phyloP scores from a whole-genome alignment of 1,140 invertebrate species.

The Trichonephila clavipes region DNA sequence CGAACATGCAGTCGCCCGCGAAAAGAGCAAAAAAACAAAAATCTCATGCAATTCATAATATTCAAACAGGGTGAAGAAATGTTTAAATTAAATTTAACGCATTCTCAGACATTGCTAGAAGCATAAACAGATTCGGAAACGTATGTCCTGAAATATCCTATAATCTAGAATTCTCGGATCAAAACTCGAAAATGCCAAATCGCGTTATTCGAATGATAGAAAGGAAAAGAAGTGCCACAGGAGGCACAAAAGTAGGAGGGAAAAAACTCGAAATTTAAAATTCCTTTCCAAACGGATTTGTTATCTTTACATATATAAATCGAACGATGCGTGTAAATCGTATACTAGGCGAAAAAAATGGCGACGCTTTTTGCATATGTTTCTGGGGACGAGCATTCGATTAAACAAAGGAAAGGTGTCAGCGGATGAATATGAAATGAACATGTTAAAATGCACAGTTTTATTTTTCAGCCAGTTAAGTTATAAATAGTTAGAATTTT shows the following conservation, averaged over 20 bases:
- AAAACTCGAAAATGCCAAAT: slow-evolving; percentile 57
- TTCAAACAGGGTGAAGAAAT: slow-evolving; percentile 52
- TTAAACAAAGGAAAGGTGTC: neutral
- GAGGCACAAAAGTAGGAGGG: neutral
- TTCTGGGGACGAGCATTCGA: neutral
- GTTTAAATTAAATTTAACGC: slow-evolving; percentile 66
- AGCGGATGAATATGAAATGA: slow-evolving; percentile 20
- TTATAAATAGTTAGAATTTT: no score
- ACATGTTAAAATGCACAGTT: neutral
- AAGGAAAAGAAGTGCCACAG: neutral
- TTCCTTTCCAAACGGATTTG: slow-evolving; percentile 69
- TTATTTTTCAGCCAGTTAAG: neutral
- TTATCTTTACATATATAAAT: slow-evolving; percentile 67
- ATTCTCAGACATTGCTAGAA: slow-evolving; percentile 8
- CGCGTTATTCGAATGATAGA: slow-evolving; percentile 60
- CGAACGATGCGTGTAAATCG: slow-evolving; percentile 25
- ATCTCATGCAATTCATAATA: slow-evolving; percentile 63
- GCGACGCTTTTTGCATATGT: neutral
- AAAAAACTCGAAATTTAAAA: slow-evolving; percentile 57
- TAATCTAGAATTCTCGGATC: slow-evolving; percentile 68
- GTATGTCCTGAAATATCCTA: slow-evolving; percentile 54
- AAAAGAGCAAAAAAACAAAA: neutral
- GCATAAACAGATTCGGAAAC: slow-evolving; percentile 69
- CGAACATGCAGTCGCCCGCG: neutral
- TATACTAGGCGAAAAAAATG: neutral